These are phyloP conservation scores for Esox lucius DNA, from an alignment of 2,797 vertebrate species.

Conservation along the genomic window DNA sequence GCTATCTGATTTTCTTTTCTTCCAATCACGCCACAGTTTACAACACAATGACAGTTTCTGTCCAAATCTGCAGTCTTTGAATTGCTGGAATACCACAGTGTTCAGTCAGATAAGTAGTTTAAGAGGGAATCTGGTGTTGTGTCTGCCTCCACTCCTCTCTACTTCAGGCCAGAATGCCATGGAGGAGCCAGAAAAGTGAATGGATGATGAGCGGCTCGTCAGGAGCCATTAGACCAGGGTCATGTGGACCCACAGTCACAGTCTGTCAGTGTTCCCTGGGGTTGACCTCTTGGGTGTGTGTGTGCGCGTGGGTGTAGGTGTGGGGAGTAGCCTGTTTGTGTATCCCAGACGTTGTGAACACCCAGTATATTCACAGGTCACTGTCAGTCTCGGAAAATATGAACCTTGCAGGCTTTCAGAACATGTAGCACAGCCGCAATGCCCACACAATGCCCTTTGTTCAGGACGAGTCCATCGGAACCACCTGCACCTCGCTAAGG, in stretches of 20 bases:
- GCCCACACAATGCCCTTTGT: constrained; percentile 53
- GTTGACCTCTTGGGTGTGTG: not conserved
- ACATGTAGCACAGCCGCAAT: constrained; percentile 29
- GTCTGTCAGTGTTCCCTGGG: not conserved
- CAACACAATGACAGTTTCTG: constrained; percentile 44
- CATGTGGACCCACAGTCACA: not conserved
- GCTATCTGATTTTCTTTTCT: constrained; percentile 21
- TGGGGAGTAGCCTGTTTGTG: not conserved
- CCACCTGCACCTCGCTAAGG: constrained; percentile 47
- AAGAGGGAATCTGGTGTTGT: constrained; percentile 3
- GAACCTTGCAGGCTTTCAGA: constrained; percentile 23
- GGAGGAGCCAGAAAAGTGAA: not conserved
- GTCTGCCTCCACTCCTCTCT: not conserved
- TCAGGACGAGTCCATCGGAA: constrained; percentile 42
- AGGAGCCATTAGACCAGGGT: too few species aligned
- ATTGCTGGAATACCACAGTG: constrained; percentile 27
- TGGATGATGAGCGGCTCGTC: too few species aligned
- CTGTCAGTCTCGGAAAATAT: constrained; percentile 20
- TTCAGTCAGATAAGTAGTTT: constrained; percentile 40
- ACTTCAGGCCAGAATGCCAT: not conserved
- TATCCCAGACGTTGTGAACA: not conserved
- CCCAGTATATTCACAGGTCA: constrained; percentile 11
- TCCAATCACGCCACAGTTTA: constrained; percentile 24
- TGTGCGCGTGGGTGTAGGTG: not conserved
- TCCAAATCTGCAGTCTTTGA: constrained; percentile 25